Evolutionary conservation across 2,797 vertebrate species (phyloP).

Genomic region (Acanthopagrus latus): DNA sequence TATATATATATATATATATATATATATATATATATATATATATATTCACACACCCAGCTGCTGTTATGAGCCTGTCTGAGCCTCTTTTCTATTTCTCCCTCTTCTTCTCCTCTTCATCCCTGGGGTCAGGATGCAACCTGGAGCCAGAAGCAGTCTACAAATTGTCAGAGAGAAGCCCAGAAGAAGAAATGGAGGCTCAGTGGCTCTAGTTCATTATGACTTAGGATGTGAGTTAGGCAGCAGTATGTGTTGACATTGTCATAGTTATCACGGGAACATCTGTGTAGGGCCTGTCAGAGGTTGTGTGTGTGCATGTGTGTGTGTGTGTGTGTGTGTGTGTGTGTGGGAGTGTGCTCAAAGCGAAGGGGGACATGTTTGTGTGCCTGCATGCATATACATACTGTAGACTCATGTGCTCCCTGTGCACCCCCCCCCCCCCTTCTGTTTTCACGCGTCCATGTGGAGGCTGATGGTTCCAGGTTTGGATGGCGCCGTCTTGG

Average conservation of each 20-base stretch:
- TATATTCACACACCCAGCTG: constrained; percentile 15
- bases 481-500: constrained; percentile 80
- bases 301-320: constrained; percentile 46
- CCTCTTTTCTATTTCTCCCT: constrained; percentile 41
- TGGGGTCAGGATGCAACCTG: constrained; percentile 68
- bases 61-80: constrained; percentile 36
- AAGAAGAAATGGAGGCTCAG: constrained; percentile 60
- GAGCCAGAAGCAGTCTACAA: constrained; percentile 70
- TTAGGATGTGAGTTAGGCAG: constrained; percentile 70
- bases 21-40: constrained; percentile 9
- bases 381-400: constrained; percentile 64
- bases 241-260: constrained; percentile 80
- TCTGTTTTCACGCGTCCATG: constrained; percentile 71
- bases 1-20: constrained; percentile 10
- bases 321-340: constrained; percentile 31
- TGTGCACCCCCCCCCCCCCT: constrained; percentile 18
- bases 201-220: constrained; percentile 77
- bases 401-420: constrained; percentile 43
- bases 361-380: constrained; percentile 59
- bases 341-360: constrained; percentile 31
- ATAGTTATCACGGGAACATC: constrained; percentile 74
- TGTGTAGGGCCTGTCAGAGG: constrained; percentile 79
- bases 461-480: constrained; percentile 78
- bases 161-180: constrained; percentile 75
- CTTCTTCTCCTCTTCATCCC: constrained; percentile 49